Base-by-base conservation (phyloP, 2,113 vertebrate species). In the Diadophis punctatus region DNA sequence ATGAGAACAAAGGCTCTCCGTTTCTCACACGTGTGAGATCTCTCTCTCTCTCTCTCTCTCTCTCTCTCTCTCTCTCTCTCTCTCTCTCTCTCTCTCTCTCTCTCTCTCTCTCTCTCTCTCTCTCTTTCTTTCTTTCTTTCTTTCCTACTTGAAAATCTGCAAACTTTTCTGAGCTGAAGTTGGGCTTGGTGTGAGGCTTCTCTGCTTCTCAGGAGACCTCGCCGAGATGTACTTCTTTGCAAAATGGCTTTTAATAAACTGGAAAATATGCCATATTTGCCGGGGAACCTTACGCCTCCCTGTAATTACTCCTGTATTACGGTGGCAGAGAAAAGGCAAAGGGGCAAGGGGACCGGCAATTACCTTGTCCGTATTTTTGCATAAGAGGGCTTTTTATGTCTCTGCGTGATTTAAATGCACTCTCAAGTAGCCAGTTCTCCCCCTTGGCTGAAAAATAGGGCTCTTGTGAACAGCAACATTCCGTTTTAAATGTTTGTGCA, bases 241-340 rank as follows among this genome's bases (percentile, higher is more conserved):
- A 90, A 25, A 87, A 58, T 80, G 90, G 68, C 51, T 86, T 92
- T 95, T 87, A 86, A 93, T 93, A 90, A 87, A 63, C 22, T 56
- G 91, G 27, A 88, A 86, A 87, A 25, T 11, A 23, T n/a, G 49
- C 1, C 23, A 22, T 20, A 60, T 94, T 94, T 92, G 52, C 90
- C 23, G 60, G 90, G 22, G 43, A 74, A 52, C 68, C 55, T 46
- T 3, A 74, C 85, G 85, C 85, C 52, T 92, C 14, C 89, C 51
- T 93, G 86, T 90, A 87, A 60, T 92, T 95, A 91, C 89, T 87
- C 89, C 49, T 43, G 88, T n/a, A 30, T 90, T 55, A 22, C 63
- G 80, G 56, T 58, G 58, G 27, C 94, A 90, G 93, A 92, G 88
- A 89, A n/a, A 93, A 94, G 95, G 93, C n/a, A 86, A 43, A 49